Base-by-base conservation (phyloP, 1,140 invertebrate species). In the Conus betulinus region DNA sequence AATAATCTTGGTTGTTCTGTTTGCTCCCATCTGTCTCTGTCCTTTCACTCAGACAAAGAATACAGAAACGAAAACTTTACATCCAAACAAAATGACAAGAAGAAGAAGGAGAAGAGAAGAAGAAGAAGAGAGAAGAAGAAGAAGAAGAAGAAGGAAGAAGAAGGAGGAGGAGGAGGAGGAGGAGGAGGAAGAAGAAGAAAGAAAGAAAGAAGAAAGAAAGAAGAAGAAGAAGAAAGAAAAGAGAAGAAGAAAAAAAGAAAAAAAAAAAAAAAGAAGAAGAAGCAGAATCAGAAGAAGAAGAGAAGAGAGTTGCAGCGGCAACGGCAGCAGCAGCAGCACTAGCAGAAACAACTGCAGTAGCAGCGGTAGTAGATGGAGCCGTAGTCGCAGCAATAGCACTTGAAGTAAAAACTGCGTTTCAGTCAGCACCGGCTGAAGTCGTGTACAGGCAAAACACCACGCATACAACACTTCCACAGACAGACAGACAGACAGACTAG, bases 201-300 rank as follows among this genome's bases (percentile, higher is more conserved):
- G n/a, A 23, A 78, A 78, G 74, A 78, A 78, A n/a, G n/a, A 15
- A 78, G 15, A 78, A 78, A 52, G 51, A 51, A 52, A 7, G 5
- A 52, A 7, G 5, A 52, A 23, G 23, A 81, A 52, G 23, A 52
- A 52, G 39, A 52, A 81, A 6, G 6, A 81, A 2, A 52, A 81
- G 39, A 52, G 6, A 6, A 81, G 6, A 51, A 52, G 25, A 51
- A 52, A 6, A 51, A 51, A 6, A 51, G 52, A 11, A 81, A 81
- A 11, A 81, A 81, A 11, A 81, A 81, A 11, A 81, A 81, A 2
- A 81, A 81, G 5, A 81, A 81, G 11, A 84, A 84, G 57, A 84
- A 84, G 17, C 57, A 82, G 53, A 82, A 52, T 17, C 2, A 82
- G 53, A 52, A 51, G 17, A 82, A 82, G 20, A 82, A 82, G 20